phyloP scores from a whole-genome alignment of 1,140 invertebrate genomes.

The Stenopsyche tienmushanensis region DNA sequence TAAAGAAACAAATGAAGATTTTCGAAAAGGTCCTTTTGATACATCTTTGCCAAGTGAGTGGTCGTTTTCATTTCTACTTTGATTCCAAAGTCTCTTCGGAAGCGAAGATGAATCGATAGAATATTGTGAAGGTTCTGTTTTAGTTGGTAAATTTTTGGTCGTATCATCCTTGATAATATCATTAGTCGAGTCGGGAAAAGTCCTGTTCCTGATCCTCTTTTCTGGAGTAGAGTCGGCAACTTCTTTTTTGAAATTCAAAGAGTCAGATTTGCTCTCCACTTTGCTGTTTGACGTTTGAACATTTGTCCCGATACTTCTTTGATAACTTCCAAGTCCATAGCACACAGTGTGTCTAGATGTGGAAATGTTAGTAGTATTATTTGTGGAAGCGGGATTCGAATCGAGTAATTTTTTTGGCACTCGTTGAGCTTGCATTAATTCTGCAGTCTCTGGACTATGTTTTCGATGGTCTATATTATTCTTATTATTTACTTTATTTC shows the following conservation, averaged over 20 bases:
- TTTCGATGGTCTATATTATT: constrained; percentile 41
- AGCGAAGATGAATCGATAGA: constrained; percentile 50
- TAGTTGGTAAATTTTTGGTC: constrained; percentile 48
- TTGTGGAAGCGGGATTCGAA: constrained; percentile 50
- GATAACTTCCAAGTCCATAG: constrained; percentile 26
- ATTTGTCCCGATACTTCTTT: constrained; percentile 50
- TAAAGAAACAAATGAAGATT: constrained; percentile 40
- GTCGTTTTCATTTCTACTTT: constrained; percentile 45
- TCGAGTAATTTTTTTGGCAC: constrained; percentile 51
- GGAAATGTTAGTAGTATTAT: constrained; percentile 32
- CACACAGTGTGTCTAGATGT: neutral
- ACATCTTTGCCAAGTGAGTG: constrained; percentile 22
- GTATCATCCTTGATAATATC: constrained; percentile 47
- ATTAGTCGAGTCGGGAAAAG: constrained; percentile 53
- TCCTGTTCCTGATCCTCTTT: constrained; percentile 53
- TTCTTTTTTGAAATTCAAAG: constrained; percentile 53
- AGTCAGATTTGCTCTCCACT: constrained; percentile 44
- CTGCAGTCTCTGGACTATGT: constrained; percentile 41
- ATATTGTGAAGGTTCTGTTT: constrained; percentile 49
- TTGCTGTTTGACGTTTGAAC: constrained; percentile 25
- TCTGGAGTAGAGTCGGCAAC: constrained; percentile 55
- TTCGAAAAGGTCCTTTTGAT: constrained; percentile 26
- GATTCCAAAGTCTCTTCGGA: constrained; percentile 49
- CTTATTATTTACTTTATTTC: constrained; percentile 41
- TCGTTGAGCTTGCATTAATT: constrained; percentile 42